phyloP scores from a whole-genome alignment of 2,888 invertebrate genomes.

The Calephelis perditalis region DNA sequence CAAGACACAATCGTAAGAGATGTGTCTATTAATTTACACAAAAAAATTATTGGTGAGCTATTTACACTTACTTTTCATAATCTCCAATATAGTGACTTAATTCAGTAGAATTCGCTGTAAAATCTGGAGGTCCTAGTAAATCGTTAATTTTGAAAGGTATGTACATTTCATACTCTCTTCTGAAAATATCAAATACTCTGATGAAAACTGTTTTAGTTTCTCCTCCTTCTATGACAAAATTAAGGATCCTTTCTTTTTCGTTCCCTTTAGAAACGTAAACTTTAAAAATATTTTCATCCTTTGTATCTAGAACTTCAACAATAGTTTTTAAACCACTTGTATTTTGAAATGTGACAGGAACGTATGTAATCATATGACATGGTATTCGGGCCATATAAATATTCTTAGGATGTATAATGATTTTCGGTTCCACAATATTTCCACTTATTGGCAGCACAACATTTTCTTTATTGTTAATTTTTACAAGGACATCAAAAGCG shows the following conservation, averaged over 20 bases:
- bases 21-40: no score
- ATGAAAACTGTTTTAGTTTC: slow-evolving; percentile 57
- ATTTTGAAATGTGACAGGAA: slow-evolving; percentile 62
- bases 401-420: slow-evolving; percentile 65
- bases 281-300: slow-evolving; percentile 58
- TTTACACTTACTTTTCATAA: slow-evolving; percentile 50
- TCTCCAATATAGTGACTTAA: slow-evolving; percentile 51
- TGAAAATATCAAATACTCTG: slow-evolving; percentile 55
- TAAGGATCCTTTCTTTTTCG: slow-evolving; percentile 50
- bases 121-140: slow-evolving; percentile 74
- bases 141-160: slow-evolving; percentile 79
- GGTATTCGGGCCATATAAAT: slow-evolving; percentile 72
- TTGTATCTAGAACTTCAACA: slow-evolving; percentile 50
- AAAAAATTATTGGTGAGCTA: not conserved
- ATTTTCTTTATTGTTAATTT: slow-evolving; percentile 67
- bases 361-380: slow-evolving; percentile 52
- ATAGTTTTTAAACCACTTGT: slow-evolving; percentile 42
- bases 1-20: no score
- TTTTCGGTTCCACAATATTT: slow-evolving; percentile 68
- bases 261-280: slow-evolving; percentile 53
- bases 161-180: slow-evolving; percentile 75
- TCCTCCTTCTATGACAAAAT: slow-evolving; percentile 53
- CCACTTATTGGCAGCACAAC: slow-evolving; percentile 61
- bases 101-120: slow-evolving; percentile 47
- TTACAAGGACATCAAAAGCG: slow-evolving; percentile 51